These are phyloP conservation scores for Bombus waltoni DNA, from an alignment of 1,140 invertebrate species.

Conservation along the genomic window DNA sequence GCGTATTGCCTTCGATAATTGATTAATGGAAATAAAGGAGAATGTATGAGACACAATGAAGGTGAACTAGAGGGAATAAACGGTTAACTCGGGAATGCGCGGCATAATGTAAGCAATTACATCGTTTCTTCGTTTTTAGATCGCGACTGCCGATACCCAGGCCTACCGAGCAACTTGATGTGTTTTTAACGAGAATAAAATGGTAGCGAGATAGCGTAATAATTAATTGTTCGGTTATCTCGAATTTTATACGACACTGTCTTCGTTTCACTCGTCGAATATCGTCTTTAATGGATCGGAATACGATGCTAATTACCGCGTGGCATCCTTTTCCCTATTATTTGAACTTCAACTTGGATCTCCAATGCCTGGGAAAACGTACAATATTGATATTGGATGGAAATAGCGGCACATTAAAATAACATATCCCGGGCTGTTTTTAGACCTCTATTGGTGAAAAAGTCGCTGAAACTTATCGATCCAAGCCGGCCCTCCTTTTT, in stretches of 20 bases:
- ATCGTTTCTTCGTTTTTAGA: conserved; percentile 6
- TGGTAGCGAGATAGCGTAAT: conserved; percentile 15
- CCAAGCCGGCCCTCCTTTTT: background rate
- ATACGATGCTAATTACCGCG: conserved; percentile 6
- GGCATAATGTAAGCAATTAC: conserved; percentile 45
- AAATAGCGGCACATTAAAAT: background rate
- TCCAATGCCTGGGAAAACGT: background rate
- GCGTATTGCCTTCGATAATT: conserved; percentile 26
- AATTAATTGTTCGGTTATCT: conserved; percentile 35
- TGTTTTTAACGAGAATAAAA: conserved; percentile 40
- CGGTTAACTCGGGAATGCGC: conserved; percentile 13
- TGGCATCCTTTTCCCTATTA: background rate
- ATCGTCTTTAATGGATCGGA: conserved; percentile 15
- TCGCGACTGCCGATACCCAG: conserved; percentile 3
- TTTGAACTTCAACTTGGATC: background rate
- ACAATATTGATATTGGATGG: background rate
- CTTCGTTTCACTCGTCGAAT: background rate
- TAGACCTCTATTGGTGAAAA: background rate
- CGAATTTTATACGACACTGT: conserved; percentile 10
- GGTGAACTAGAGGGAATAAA: conserved; percentile 12
- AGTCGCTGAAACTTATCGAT: background rate
- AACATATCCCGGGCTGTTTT: background rate
- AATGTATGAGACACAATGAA: conserved; percentile 31
- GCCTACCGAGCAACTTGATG: background rate
- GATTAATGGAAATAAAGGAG: conserved; percentile 53